Percentiles rank a stretch among this genome's conserved stretches.
These are phyloP conservation scores for Prunella himalayana DNA, from an alignment of 2,113 vertebrate genomes.

Conservation along the genomic window DNA sequence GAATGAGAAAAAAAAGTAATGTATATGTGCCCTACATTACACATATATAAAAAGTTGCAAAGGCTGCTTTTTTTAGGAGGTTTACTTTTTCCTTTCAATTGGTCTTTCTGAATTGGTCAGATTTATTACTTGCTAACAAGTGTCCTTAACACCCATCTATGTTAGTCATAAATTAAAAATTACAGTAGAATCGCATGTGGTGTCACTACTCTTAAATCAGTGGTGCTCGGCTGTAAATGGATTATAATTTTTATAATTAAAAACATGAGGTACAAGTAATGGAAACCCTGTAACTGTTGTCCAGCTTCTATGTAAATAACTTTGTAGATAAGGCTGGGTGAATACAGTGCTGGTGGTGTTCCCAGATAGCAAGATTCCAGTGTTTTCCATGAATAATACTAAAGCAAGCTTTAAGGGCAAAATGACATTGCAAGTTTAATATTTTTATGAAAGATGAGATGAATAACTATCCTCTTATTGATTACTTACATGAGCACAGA, in stretches of 20 bases:
- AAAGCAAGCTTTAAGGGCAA: background rate
- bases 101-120: background rate
- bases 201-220: background rate
- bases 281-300: background rate
- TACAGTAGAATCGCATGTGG: background rate
- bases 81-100: background rate
- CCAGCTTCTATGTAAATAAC: background rate
- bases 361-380: background rate
- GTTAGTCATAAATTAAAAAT: background rate
- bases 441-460: background rate
- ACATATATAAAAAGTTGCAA: fast-evolving
- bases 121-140: background rate
- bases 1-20: background rate
- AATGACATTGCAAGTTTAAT: background rate
- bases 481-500: background rate
- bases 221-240: fast-evolving
- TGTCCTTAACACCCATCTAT: background rate
- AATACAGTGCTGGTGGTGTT: background rate
- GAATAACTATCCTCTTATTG: background rate
- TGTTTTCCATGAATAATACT: background rate
- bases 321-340: background rate
- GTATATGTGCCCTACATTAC: background rate
- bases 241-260: background rate
- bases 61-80: background rate
- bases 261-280: background rate